phyloP scores from a whole-genome alignment of 2,113 vertebrate species.

The Euleptes europaea region DNA sequence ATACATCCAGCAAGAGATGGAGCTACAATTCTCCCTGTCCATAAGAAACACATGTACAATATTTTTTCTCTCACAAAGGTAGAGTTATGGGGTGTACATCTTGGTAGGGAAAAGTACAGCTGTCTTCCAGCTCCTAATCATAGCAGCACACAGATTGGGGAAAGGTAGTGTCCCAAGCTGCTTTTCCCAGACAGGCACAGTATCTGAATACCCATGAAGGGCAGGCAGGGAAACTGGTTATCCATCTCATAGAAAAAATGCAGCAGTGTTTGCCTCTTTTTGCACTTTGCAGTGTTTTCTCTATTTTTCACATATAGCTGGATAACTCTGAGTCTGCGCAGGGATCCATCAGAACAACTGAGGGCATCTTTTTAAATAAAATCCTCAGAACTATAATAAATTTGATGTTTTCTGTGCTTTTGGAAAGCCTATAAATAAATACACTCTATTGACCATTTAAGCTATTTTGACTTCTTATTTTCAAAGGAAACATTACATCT shows the following conservation, averaged over 20 bases:
- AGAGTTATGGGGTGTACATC: too few relatives aligned
- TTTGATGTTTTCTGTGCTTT: background rate
- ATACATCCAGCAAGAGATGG: background rate
- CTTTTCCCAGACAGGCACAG: background rate
- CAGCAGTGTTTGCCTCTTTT: background rate
- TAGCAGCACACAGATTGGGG: background rate
- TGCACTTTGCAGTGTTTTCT: background rate
- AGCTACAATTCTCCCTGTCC: background rate
- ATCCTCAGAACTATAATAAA: background rate
- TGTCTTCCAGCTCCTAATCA: background rate
- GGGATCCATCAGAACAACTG: background rate
- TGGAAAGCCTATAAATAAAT: background rate
- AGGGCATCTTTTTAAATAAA: background rate
- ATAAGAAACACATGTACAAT: too few relatives aligned
- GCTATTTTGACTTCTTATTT: slow-evolving; percentile 35
- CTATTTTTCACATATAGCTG: background rate
- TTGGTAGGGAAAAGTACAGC: background rate
- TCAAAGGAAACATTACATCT: slow-evolving; percentile 24
- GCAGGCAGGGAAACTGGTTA: background rate
- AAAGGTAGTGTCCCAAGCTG: background rate
- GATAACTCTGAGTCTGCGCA: too few relatives aligned
- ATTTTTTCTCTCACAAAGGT: too few relatives aligned
- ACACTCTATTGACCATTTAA: background rate
- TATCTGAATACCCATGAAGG: too few relatives aligned
- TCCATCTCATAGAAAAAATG: background rate